Evolutionary conservation across 2,113 vertebrate genomes (phyloP).

Genomic region (Dryoscopus gambensis): DNA sequence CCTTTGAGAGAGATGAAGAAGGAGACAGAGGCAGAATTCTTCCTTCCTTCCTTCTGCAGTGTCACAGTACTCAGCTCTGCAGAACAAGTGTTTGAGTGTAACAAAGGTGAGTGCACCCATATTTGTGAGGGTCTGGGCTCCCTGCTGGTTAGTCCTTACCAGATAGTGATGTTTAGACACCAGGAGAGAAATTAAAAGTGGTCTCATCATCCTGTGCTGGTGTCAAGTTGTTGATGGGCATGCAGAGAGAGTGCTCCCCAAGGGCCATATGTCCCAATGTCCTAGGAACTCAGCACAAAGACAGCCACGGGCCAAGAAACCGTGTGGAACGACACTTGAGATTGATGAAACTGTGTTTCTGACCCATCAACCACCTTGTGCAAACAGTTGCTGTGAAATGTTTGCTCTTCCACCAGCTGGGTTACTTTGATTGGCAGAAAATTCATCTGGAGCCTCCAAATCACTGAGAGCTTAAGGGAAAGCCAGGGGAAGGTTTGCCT

Average conservation of each 20-base stretch:
- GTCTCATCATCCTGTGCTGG: neutral
- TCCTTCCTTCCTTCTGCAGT: neutral
- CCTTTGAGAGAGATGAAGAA: neutral
- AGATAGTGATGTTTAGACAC: neutral
- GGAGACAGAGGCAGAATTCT: neutral
- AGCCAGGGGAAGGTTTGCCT: neutral
- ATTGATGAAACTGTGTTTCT: neutral
- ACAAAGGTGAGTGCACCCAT: neutral
- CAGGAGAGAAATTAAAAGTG: neutral
- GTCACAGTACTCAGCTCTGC: neutral
- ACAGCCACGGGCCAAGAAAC: neutral
- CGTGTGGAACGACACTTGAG: neutral
- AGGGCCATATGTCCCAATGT: neutral
- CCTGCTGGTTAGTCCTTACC: neutral
- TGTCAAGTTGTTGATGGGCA: neutral
- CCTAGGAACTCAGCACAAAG: neutral
- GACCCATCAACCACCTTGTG: neutral
- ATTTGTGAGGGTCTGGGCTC: neutral
- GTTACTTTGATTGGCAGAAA: neutral
- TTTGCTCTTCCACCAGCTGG: fast-evolving
- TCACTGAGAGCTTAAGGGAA: neutral
- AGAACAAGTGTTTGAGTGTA: neutral
- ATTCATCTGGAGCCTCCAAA: neutral
- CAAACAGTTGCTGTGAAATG: neutral
- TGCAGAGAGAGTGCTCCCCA: neutral